A percentile compares a stretch with the other conserved stretches of the same genome.
phyloP scores from a whole-genome alignment of 1,140 invertebrate genomes.

The Linepithema humile region DNA sequence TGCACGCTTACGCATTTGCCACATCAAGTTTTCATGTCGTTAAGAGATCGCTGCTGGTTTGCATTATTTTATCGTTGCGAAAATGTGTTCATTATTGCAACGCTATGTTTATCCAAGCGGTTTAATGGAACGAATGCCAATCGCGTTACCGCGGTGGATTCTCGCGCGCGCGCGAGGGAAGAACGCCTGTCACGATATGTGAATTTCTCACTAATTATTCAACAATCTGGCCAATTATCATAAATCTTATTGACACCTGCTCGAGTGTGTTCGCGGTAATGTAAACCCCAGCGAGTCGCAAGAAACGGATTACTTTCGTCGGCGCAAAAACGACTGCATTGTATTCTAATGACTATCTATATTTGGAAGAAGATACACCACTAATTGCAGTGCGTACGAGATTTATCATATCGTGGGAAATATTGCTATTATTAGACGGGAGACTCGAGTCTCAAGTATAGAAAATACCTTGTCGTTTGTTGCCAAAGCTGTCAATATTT shows the following conservation, averaged over 20 bases:
- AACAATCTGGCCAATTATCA: constrained; percentile 69
- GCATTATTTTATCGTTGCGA: neutral
- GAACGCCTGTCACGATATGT: constrained; percentile 14
- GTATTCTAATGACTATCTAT: constrained; percentile 47
- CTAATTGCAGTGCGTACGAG: neutral
- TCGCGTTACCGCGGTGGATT: too few relatives aligned
- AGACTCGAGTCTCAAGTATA: neutral
- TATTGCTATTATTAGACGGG: constrained; percentile 2
- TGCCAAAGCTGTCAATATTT: neutral
- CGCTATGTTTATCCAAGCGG: neutral
- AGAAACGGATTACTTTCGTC: constrained; percentile 37
- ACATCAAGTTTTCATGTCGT: constrained; percentile 8
- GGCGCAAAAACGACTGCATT: constrained; percentile 20
- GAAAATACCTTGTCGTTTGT: neutral
- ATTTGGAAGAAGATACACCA: constrained; percentile 3
- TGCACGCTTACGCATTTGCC: neutral
- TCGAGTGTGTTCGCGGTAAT: constrained; percentile 43
- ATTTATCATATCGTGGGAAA: constrained; percentile 24
- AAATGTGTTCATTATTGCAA: neutral
- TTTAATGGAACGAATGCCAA: constrained; percentile 2
- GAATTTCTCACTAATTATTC: constrained; percentile 73
- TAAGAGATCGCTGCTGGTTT: neutral
- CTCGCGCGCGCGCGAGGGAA: too few relatives aligned
- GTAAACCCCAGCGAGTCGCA: neutral
- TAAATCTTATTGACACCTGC: constrained; percentile 75